These are phyloP conservation scores for Pygoscelis antarcticus DNA, from an alignment of 2,113 vertebrate species.

Conservation along the genomic window DNA sequence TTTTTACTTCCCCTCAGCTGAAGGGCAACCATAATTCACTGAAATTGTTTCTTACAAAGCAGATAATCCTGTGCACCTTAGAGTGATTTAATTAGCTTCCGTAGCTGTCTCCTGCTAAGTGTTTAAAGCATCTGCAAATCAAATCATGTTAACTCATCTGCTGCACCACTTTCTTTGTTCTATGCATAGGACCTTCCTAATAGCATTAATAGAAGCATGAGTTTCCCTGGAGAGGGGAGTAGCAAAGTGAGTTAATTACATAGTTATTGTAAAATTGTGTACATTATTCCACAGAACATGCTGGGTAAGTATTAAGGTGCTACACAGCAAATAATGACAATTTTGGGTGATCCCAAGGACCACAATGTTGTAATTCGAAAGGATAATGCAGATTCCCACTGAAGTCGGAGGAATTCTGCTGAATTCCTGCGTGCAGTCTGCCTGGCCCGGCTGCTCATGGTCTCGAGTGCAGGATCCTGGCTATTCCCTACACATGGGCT, in stretches of 20 bases:
- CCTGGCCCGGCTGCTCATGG: neutral
- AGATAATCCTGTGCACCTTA: slow-evolving; percentile 79
- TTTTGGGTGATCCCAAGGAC: slow-evolving; percentile 58
- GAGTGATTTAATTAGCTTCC: slow-evolving; percentile 82
- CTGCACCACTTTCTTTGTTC: slow-evolving; percentile 72
- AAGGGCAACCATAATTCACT: slow-evolving; percentile 74
- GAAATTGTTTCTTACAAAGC: slow-evolving; percentile 80
- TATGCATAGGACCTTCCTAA: slow-evolving; percentile 73
- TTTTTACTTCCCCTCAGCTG: slow-evolving; percentile 68
- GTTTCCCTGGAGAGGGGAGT: slow-evolving; percentile 68
- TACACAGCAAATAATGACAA: slow-evolving; percentile 54
- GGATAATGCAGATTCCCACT: neutral
- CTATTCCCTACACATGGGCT: slow-evolving; percentile 27
- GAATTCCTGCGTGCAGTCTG: neutral
- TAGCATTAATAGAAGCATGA: slow-evolving; percentile 68
- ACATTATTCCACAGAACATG: slow-evolving; percentile 70
- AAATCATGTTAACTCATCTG: slow-evolving; percentile 81
- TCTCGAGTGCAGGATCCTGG: neutral
- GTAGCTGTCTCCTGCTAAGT: slow-evolving; percentile 81
- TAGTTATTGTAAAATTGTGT: slow-evolving; percentile 77
- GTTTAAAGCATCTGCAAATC: slow-evolving; percentile 85
- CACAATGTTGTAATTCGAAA: neutral
- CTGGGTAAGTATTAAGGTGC: slow-evolving; percentile 66
- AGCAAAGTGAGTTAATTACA: slow-evolving; percentile 78
- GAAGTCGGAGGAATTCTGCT: neutral